Evolutionary conservation across 2,113 vertebrate species (phyloP), one percentile per base, ranked within the genome.

Genomic region (Scophthalmus maximus): DNA sequence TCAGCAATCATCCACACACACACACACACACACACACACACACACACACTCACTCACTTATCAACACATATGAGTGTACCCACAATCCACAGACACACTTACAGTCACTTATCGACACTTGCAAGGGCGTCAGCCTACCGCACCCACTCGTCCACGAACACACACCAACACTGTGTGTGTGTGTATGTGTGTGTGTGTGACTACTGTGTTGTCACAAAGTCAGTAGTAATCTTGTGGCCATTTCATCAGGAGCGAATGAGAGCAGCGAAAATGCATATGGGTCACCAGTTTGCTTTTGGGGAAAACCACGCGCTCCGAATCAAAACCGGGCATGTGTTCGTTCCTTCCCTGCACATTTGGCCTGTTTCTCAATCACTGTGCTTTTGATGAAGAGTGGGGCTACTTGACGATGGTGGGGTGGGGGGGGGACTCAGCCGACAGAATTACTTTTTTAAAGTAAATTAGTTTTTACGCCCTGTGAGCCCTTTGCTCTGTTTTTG

Each of bases 1-100:
- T 90, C 91, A 93, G 91, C 88, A 93, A 91, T 93, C 92, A 92
- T 86, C 78, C 87, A 89, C 83, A 84, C 89, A 69, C 80, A 58
- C 76, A 82, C 25, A 70, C 76, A 81, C 30, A 66, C 68, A 82
- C 55, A 64, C 61, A 60, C 10, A 18, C 65, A 64, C 65, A 80
- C 55, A 73, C 59, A 75, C 69, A 44, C 42, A 82, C 86, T 67
- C 81, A 57, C 76, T 53, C 76, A 82, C 82, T 73, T 72, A 84
- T 76, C 74, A 70, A 63, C 72, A 73, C 79, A 85, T 81, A 81
- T 69, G 74, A 72, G 55, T 17, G 6, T 50, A 81, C 32, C 61
- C 66, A 82, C 51, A 68, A 3, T 40, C 22, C 29, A 25, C 66
- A 72, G 65, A 81, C 64, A 72, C 61, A 76, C 66, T 38, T 53